Base-by-base conservation (phyloP, 2,888 invertebrate genomes). In the Parnassius smintheus region DNA sequence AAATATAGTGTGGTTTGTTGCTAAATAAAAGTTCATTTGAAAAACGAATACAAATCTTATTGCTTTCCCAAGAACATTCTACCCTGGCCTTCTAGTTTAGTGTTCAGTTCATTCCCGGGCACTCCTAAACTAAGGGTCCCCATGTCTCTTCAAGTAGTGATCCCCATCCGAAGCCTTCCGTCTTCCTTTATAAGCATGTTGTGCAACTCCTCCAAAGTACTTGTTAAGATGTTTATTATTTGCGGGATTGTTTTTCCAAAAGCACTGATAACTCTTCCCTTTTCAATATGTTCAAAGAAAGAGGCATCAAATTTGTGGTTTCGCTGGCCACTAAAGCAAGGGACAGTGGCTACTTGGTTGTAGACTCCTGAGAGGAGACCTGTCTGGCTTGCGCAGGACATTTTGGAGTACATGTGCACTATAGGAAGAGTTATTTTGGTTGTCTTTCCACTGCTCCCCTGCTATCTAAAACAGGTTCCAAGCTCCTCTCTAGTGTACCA, bases 401-500 rank as follows among this genome's bases (percentile, higher is more conserved):
- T 69, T 25, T 72, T 73, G 0, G 68, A 61, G 13, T 73, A 73
- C 9, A 61, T 59, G 42, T 12, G 54, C 1, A 68, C 4, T 9
- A 12, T 35, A 10, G 67, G 68, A 0, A 69, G 45, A 1, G 11
- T 57, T 11, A 68, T 45, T 25, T 53, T 67, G 1, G 49, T 56
- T 2, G n/a, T 13, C 35, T 2, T 2, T 9, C n/a, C 2, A 12
- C 48, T n/a, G n/a, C 48, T 48, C 35, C 63, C 46, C 49, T 59
- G 54, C 25, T 65, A 54, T 1, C 66, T 52, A n/a, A 69, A 69
- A 4, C 64, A 62, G 0, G 35, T 10, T 0, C 68, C 70, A 55
- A 72, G 52, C 10, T 69, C 61, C 12, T 71, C 70, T 41, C 68
- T 54, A 4, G 69, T 70, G 35, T 45, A 66, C 70, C 67, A 70